Conservation (phyloP, 1,140 invertebrate species). For the Ips typographus region DNA sequence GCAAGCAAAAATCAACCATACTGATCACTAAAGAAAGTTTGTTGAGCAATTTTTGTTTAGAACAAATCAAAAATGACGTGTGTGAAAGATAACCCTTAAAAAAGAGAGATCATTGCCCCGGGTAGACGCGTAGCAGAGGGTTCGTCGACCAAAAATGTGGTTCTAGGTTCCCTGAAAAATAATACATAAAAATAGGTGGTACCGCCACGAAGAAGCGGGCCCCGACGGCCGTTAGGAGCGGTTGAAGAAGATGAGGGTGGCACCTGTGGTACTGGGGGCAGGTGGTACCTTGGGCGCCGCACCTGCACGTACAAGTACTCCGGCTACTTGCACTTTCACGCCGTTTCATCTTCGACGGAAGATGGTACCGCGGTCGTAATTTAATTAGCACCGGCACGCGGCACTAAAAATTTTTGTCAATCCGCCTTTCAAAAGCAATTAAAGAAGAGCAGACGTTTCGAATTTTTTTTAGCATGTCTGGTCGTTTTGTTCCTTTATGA, state of each 20-base stretch:
- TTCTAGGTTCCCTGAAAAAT: too few relatives aligned
- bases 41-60: too few relatives aligned
- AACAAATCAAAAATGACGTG: too few relatives aligned
- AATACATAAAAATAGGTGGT: neutral
- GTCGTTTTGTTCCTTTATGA: too few relatives aligned
- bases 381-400: constrained; percentile 16
- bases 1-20: too few relatives aligned
- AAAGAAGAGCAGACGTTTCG: neutral
- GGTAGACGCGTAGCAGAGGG: too few relatives aligned
- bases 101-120: too few relatives aligned
- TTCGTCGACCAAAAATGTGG: too few relatives aligned
- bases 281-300: constrained; percentile 5
- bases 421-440: neutral
- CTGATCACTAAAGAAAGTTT: too few relatives aligned
- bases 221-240: constrained; percentile 21
- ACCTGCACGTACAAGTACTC: constrained; percentile 12
- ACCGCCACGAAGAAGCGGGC: constrained; percentile 12
- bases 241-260: constrained; percentile 25
- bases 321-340: constrained; percentile 27
- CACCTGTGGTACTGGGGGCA: constrained; percentile 18
- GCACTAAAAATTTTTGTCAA: neutral
- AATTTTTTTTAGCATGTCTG: too few relatives aligned
- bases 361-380: constrained; percentile 10
- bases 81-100: too few relatives aligned
- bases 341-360: constrained; percentile 20